Evolutionary conservation across 2,113 vertebrate genomes (phyloP), one percentile per base, ranked within the genome.

Genomic region (Sinocyclocheilus maitianheensis): DNA sequence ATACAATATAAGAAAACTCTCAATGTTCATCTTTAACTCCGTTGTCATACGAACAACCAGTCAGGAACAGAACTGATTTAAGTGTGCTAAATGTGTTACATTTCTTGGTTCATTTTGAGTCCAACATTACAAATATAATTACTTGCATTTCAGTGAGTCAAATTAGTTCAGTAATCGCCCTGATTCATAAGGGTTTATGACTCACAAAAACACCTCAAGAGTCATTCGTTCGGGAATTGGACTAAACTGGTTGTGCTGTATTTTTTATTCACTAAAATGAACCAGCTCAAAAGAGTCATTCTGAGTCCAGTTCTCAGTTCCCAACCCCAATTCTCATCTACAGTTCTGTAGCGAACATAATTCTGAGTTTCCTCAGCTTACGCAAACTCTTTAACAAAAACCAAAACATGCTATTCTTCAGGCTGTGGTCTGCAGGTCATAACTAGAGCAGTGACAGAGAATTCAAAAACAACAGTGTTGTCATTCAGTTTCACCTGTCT

Each of bases 401-500:
- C 16, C 4, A 71, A 71, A 71, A 40, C 8, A 22, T 40, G 18
- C 11, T 40, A 5, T 40, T 72, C 69, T 22, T 40, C 69, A 40
- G 14, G 65, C 14, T 69, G 16, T 60, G 8, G 30, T 22, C 51
- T 60, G 53, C 51, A 37, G 77, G 53, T 78, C 24, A 53, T 53
- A 18, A 30, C 24, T 26, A 30, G 77, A 12, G 9, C 53, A 10
- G 1, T 22, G 40, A 48, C 14, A 51, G 37, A 81, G 75, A 77
- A 16, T 77, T 77, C 5, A 69, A 18, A 67, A 53, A 69, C 65
- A 51, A 24, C 20, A 46, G 3, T 46, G 22, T 62, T 63, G 62
- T 26, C 43, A 85, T 77, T 34, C 20, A 26, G 84, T 43, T 34
- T 65, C 63, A 46, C 81, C 72, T 78, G 43, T 80, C 81, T 74